Evolutionary conservation across 2,888 invertebrate species (phyloP).

Genomic region (Amphipyra tragopoginis): DNA sequence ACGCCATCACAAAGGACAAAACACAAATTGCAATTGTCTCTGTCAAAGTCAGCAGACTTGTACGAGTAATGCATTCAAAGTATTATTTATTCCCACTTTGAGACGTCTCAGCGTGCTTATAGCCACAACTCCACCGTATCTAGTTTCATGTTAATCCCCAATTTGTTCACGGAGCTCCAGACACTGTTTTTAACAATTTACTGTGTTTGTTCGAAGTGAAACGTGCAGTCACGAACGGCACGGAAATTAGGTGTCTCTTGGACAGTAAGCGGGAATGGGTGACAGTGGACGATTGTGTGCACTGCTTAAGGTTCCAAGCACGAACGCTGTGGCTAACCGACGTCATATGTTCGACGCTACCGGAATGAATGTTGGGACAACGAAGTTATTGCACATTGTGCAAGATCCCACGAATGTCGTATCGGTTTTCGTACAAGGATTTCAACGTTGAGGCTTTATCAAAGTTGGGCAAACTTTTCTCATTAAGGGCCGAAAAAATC

Average conservation of each 20-base stretch:
- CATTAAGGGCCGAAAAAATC: too few relatives aligned
- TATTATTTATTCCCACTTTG: conserved; percentile 15
- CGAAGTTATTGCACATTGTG: conserved; percentile 28
- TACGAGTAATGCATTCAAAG: conserved; percentile 9
- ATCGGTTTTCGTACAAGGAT: background rate
- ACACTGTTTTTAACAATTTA: conserved; percentile 24
- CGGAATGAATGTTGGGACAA: conserved; percentile 27
- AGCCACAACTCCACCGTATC: conserved; percentile 6
- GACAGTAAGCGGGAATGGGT: conserved; percentile 17
- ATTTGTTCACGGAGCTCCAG: conserved; percentile 18
- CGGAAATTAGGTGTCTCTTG: conserved; percentile 65
- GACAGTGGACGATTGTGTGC: conserved; percentile 22
- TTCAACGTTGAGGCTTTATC: background rate
- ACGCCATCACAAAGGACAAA: background rate
- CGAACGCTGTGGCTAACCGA: conserved; percentile 51
- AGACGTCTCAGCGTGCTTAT: conserved; percentile 4
- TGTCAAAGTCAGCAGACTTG: background rate
- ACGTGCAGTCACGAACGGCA: conserved; percentile 44
- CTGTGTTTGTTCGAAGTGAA: conserved; percentile 19
- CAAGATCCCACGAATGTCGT: conserved; percentile 2
- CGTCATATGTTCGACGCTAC: conserved; percentile 27
- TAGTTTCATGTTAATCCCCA: conserved; percentile 29
- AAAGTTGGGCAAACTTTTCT: too few relatives aligned
- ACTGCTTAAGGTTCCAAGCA: conserved; percentile 35
- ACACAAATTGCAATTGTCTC: background rate